These are phyloP conservation scores for Channallabes apus DNA, from an alignment of 2,797 vertebrate species.

Conservation along the genomic window DNA sequence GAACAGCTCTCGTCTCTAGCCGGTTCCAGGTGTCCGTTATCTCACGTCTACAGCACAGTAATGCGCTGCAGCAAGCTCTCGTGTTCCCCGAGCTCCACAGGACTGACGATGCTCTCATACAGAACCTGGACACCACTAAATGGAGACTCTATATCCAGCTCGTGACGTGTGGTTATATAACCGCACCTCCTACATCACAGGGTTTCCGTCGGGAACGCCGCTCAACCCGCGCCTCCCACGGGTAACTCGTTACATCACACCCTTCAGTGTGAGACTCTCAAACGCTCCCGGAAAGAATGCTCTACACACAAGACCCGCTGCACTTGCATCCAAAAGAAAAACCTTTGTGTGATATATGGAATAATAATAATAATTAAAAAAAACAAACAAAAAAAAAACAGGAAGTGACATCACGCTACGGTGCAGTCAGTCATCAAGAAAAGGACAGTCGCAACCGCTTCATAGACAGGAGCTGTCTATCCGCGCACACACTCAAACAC, in stretches of 20 bases:
- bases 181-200: background rate
- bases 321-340: background rate
- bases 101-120: background rate
- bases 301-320: background rate
- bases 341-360: background rate
- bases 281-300: background rate
- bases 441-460: too few species aligned
- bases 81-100: background rate
- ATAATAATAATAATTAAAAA: too few species aligned
- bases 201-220: slow-evolving; percentile 26
- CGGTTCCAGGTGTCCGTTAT: background rate
- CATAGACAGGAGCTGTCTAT: background rate
- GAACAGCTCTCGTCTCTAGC: background rate
- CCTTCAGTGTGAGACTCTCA: background rate
- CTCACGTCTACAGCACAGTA: background rate
- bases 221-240: background rate
- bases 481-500: background rate
- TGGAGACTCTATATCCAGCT: background rate
- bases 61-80: background rate
- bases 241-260: background rate
- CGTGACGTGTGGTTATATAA: slow-evolving; percentile 1
- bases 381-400: too few species aligned
- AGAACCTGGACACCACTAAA: background rate
- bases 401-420: background rate
- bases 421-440: too few species aligned